A percentile compares a stretch with the other conserved stretches of the same genome.
Conservation (phyloP, 2,797 vertebrate species). For the Cryptoprocta ferox region DNA sequence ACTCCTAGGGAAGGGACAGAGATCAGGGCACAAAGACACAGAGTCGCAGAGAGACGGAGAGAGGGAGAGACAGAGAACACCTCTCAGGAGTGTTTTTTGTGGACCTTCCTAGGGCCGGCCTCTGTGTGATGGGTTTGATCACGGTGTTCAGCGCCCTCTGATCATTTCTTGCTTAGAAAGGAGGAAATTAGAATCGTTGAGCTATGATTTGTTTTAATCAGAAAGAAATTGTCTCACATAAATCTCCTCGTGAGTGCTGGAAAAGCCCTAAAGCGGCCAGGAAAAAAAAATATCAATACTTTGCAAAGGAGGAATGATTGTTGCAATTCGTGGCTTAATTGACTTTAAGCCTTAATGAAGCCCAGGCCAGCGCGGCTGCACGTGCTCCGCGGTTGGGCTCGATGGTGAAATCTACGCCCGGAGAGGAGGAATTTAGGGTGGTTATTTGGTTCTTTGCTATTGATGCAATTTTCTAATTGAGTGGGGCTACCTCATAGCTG, state of each 20-base stretch:
- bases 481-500: constrained; percentile 71
- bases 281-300: constrained; percentile 94
- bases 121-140: constrained; percentile 71
- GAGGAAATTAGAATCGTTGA: constrained; percentile 89
- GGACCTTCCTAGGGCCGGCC: constrained; percentile 27
- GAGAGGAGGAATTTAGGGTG: constrained; percentile 77
- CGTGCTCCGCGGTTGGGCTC: constrained; percentile 87
- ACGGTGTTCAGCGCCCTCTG: constrained; percentile 81
- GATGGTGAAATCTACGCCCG: constrained; percentile 65
- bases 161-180: constrained; percentile 87
- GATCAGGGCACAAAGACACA: not conserved
- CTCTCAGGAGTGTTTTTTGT: not conserved
- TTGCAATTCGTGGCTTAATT: constrained; percentile 96
- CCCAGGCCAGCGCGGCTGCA: constrained; percentile 88
- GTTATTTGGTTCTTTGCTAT: constrained; percentile 82
- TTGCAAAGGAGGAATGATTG: constrained; percentile 95
- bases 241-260: constrained; percentile 90
- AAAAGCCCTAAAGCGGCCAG: constrained; percentile 90
- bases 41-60: not conserved
- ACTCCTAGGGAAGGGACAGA: not conserved
- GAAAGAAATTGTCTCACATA: constrained; percentile 90
- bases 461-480: constrained; percentile 84
- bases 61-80: not conserved
- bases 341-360: constrained; percentile 97
- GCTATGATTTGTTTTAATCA: constrained; percentile 92